phyloP scores from a whole-genome alignment of 1,140 invertebrate species.

The Panagrolaimus sp. region DNA sequence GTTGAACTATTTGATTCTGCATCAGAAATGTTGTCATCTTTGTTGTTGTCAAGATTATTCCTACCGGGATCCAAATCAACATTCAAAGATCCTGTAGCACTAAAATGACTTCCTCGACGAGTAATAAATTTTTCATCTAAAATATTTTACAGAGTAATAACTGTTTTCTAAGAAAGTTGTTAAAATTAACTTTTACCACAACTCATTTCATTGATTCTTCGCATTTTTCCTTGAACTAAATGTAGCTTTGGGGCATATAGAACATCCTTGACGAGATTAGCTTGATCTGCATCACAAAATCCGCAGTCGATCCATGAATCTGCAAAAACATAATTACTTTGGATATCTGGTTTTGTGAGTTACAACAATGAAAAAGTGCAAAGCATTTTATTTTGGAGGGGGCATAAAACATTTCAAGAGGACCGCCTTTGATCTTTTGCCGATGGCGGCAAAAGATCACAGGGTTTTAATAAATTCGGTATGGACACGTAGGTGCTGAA shows the following conservation, averaged over 20 bases:
- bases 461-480: no score
- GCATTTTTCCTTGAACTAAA: conserved; percentile 45
- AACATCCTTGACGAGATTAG: conserved; percentile 42
- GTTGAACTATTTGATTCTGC: background rate
- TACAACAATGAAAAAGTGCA: no score
- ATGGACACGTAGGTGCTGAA: no score
- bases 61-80: background rate
- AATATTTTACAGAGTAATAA: background rate
- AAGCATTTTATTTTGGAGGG: no score
- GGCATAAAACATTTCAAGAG: no score
- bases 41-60: background rate
- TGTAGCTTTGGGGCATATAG: conserved; percentile 46
- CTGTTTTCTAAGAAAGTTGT: background rate
- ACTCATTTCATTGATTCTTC: conserved; percentile 34
- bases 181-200: background rate
- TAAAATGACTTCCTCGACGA: conserved; percentile 5
- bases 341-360: no score
- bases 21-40: background rate
- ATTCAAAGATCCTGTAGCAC: background rate
- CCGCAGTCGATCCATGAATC: conserved; percentile 31
- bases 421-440: no score
- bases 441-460: no score
- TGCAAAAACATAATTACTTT: conserved; percentile 19
- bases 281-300: conserved; percentile 25
- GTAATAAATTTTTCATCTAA: conserved; percentile 2